phyloP scores from a whole-genome alignment of 1,140 invertebrate genomes.

The Hypothenemus hampei region DNA sequence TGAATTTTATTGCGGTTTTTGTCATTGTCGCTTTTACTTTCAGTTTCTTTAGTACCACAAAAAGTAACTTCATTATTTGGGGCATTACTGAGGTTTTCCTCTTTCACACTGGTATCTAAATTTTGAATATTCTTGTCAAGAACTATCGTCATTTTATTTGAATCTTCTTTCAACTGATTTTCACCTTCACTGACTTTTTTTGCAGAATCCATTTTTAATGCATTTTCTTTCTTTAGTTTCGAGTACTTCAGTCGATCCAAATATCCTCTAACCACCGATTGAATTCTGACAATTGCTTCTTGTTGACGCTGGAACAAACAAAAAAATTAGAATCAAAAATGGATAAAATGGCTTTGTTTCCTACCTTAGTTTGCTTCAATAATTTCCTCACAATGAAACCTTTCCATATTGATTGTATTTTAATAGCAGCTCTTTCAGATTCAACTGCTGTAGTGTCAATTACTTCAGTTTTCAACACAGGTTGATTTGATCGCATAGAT shows the following conservation, averaged over 20 bases:
- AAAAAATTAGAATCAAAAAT: background rate
- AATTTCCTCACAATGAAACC: slow-evolving; percentile 15
- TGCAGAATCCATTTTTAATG: slow-evolving; percentile 5
- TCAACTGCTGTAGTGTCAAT: background rate
- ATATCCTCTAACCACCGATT: slow-evolving; percentile 63
- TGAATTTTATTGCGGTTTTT: background rate
- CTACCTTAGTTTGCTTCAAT: slow-evolving; percentile 3
- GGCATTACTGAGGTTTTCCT: background rate
- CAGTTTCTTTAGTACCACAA: background rate
- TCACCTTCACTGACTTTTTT: slow-evolving; percentile 6
- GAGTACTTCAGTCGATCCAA: slow-evolving; percentile 54
- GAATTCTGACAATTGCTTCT: slow-evolving; percentile 61
- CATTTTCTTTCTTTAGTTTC: slow-evolving; percentile 4
- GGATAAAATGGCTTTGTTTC: background rate
- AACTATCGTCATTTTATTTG: background rate
- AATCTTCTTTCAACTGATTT: background rate
- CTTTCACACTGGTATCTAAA: background rate
- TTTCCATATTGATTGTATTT: slow-evolving; percentile 33
- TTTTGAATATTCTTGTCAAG: background rate
- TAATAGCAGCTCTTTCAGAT: slow-evolving; percentile 20
- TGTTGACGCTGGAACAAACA: background rate
- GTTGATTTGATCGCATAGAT: no score
- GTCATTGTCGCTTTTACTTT: background rate
- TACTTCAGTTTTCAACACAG: no score
- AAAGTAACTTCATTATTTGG: background rate